Evolutionary conservation across 2,888 invertebrate species (phyloP).

Genomic region (Volucella inflata): DNA sequence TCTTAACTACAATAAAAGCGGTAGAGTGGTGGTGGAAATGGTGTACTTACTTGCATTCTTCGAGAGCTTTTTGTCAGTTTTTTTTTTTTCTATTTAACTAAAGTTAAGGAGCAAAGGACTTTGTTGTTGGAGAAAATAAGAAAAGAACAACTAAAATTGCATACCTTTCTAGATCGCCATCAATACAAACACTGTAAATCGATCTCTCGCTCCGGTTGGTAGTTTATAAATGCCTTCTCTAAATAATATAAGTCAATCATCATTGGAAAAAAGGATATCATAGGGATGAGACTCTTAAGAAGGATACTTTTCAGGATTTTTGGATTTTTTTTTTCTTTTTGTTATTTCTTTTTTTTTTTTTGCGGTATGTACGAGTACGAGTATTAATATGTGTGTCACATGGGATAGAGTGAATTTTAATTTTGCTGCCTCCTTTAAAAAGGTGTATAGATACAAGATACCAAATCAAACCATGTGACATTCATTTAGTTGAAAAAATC

Average conservation of each 20-base stretch:
- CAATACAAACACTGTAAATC: too few species aligned
- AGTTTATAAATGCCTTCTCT: too few species aligned
- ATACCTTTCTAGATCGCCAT: constrained; percentile 41
- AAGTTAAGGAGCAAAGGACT: constrained; percentile 39
- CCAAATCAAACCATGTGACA: constrained; percentile 72
- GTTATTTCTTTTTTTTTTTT: too few species aligned
- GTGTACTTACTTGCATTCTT: constrained; percentile 60
- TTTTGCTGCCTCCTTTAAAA: constrained; percentile 74
- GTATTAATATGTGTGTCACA: constrained; percentile 62
- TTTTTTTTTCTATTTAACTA: constrained; percentile 18
- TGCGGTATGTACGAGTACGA: constrained; percentile 23
- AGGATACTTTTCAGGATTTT: too few species aligned
- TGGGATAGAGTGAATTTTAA: constrained; percentile 61
- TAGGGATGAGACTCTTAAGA: too few species aligned
- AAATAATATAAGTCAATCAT: too few species aligned
- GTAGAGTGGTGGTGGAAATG: too few species aligned
- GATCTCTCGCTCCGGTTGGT: too few species aligned
- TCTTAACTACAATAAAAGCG: not conserved
- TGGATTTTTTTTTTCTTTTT: too few species aligned
- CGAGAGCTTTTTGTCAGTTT: constrained; percentile 1
- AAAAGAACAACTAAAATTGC: constrained; percentile 42
- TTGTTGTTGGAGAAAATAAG: constrained; percentile 46
- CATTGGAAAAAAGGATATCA: too few species aligned
- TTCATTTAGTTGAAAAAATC: constrained; percentile 48
- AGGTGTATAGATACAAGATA: constrained; percentile 16